These are phyloP conservation scores for Notechis scutatus DNA, from an alignment of 2,113 vertebrate species.

Conservation along the genomic window DNA sequence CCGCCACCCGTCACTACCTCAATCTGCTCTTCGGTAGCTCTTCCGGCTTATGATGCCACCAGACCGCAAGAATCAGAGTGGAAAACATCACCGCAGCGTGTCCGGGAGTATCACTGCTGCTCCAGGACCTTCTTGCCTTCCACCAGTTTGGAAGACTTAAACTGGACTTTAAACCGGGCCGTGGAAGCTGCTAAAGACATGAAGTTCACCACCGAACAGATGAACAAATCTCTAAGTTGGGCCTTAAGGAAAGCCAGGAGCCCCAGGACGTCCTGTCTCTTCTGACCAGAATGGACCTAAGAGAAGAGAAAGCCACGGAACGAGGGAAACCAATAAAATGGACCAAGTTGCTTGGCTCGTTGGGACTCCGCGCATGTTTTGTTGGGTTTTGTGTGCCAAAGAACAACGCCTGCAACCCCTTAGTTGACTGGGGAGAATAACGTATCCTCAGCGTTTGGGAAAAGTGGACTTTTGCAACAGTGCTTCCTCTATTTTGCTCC, in stretches of 20 bases:
- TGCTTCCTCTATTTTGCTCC: not conserved
- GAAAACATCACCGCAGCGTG: rapidly evolving
- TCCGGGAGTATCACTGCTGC: rapidly evolving
- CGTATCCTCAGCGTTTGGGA: not conserved
- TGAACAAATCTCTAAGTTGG: conserved; percentile 69
- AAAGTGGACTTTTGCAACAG: not conserved
- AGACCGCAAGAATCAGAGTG: not conserved
- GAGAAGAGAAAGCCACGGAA: not conserved
- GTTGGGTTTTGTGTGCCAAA: not conserved
- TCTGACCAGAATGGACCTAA: conserved; percentile 51
- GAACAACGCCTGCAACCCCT: not conserved
- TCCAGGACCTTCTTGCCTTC: conserved; percentile 35
- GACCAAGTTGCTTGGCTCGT: not conserved
- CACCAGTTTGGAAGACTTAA: conserved; percentile 60
- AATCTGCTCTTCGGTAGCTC: conserved; percentile 25
- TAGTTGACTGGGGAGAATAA: too few relatives aligned
- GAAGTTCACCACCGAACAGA: conserved; percentile 65
- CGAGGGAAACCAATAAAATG: not conserved
- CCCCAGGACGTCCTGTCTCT: conserved; percentile 71
- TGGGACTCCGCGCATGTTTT: not conserved
- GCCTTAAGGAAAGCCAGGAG: conserved; percentile 67
- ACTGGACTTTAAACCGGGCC: conserved; percentile 68
- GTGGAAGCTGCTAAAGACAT: conserved; percentile 71
- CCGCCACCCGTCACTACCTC: conserved; percentile 63
- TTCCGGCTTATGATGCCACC: not conserved